Evolutionary conservation across 2,888 invertebrate genomes (phyloP).

Genomic region (Eristalis arbustorum): DNA sequence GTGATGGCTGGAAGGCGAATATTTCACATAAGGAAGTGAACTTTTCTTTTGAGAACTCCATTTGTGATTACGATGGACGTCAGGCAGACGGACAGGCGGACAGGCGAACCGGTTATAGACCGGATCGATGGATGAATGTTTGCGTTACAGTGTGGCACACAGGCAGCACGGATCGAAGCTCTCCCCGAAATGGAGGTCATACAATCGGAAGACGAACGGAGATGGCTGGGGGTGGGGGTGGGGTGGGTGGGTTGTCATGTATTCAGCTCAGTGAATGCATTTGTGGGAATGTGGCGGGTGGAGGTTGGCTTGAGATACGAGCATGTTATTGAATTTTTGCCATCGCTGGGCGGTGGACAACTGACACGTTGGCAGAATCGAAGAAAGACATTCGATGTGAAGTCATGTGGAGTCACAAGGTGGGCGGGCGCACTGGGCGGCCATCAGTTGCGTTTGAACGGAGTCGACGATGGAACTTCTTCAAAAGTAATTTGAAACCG

Average conservation of each 20-base stretch:
- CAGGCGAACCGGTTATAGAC: slow-evolving; percentile 45
- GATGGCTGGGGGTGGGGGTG: background rate
- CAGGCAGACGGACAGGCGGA: slow-evolving; percentile 67
- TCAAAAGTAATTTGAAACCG: background rate
- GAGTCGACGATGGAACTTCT: background rate
- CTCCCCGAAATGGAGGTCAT: slow-evolving; percentile 59
- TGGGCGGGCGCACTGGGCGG: background rate
- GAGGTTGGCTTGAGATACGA: background rate
- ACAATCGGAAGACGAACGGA: background rate
- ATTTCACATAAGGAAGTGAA: slow-evolving; percentile 70
- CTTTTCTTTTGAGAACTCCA: slow-evolving; percentile 69
- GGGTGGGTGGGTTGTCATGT: background rate
- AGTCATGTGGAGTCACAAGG: slow-evolving; percentile 3
- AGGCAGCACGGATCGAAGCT: slow-evolving; percentile 24
- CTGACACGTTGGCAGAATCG: slow-evolving; percentile 20
- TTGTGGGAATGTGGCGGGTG: background rate
- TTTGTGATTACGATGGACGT: slow-evolving; percentile 70
- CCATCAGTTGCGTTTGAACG: slow-evolving; percentile 19
- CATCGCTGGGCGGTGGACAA: background rate
- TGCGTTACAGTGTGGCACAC: slow-evolving; percentile 37
- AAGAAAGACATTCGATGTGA: slow-evolving; percentile 27
- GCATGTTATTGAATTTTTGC: slow-evolving; percentile 37
- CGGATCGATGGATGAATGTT: slow-evolving; percentile 67
- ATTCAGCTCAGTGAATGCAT: background rate
- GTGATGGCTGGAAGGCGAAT: slow-evolving; percentile 56